Conservation (phyloP, 2,113 vertebrate species). For the Pituophis catenifer region DNA sequence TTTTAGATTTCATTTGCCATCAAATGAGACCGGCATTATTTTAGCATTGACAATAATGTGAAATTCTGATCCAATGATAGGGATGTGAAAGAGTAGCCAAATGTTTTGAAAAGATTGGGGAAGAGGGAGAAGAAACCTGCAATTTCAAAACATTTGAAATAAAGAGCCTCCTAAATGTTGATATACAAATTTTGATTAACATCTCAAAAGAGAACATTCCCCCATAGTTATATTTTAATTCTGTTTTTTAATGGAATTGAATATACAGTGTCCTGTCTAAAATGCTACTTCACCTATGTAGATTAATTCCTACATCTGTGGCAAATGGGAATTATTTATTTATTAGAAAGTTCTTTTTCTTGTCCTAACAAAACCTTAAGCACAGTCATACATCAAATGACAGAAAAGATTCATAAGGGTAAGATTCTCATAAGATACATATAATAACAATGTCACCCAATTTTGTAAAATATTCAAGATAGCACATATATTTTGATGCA, state of each 20-base stretch:
- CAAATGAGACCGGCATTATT: neutral
- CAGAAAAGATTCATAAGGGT: neutral
- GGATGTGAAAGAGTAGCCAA: neutral
- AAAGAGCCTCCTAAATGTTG: neutral
- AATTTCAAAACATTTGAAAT: neutral
- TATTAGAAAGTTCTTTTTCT: neutral
- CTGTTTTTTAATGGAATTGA: neutral
- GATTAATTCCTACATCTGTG: neutral
- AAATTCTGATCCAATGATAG: neutral
- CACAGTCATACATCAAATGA: neutral
- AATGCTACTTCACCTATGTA: neutral
- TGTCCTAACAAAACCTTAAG: neutral
- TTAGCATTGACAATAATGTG: too few species aligned
- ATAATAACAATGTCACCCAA: neutral
- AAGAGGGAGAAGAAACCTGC: neutral
- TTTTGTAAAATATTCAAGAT: neutral
- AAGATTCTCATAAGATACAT: neutral
- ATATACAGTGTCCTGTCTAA: neutral
- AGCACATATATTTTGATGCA: neutral
- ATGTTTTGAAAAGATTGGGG: neutral
- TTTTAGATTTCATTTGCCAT: neutral
- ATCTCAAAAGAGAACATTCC: neutral
- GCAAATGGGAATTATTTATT: neutral
- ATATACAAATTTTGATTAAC: neutral
- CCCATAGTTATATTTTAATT: conserved; percentile 1